Conservation (phyloP, 2,113 vertebrate species). For the Lasiurus borealis region DNA sequence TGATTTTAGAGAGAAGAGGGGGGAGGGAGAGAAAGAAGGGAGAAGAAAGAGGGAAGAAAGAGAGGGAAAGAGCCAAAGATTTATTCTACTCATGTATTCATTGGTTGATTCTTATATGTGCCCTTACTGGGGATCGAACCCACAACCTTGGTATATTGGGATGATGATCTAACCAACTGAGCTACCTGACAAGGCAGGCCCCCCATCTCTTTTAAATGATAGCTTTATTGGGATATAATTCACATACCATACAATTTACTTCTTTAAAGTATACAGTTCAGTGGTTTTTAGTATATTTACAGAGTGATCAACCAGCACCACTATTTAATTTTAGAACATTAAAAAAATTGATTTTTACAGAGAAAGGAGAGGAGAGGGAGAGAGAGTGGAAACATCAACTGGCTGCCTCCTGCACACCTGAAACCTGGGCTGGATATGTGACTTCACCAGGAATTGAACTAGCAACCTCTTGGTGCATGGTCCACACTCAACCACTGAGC, state of each 20-base stretch:
- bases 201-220: neutral
- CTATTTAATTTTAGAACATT: neutral
- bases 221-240: neutral
- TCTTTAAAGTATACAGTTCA: neutral
- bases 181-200: neutral
- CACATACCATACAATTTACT: neutral
- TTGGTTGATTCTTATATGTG: neutral
- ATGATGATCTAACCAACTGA: neutral
- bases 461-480: neutral
- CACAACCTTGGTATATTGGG: neutral
- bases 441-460: neutral
- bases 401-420: neutral
- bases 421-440: neutral
- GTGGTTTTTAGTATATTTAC: neutral
- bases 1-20: neutral
- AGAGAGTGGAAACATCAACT: neutral
- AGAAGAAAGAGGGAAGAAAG: neutral
- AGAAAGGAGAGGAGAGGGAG: too few relatives aligned
- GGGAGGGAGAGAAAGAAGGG: neutral
- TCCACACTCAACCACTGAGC: neutral
- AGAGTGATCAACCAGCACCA: neutral
- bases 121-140: neutral
- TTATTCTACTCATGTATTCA: neutral
- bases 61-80: neutral
- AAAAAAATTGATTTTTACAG: too few relatives aligned